Evolutionary conservation across 2,888 invertebrate genomes (phyloP).

Genomic region (Drosophila subquinaria): DNA sequence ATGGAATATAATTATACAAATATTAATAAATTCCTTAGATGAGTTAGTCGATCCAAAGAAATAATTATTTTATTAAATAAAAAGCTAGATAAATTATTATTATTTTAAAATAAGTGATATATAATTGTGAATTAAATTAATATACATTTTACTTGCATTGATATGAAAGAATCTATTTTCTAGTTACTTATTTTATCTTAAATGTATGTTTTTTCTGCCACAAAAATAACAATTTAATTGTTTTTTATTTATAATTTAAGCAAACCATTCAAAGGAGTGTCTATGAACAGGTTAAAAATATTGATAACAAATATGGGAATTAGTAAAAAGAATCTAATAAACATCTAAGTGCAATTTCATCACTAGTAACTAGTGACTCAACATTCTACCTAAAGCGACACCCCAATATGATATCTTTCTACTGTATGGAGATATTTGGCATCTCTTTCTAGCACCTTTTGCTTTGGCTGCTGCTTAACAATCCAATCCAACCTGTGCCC

Average conservation of each 20-base stretch:
- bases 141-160: too few species aligned
- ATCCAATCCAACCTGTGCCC: constrained; percentile 67
- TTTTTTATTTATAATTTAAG: too few species aligned
- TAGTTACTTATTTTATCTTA: too few species aligned
- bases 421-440: background rate
- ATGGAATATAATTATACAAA: background rate
- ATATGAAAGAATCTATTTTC: too few species aligned
- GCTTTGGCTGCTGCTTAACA: constrained; percentile 67
- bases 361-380: background rate
- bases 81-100: background rate
- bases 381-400: background rate
- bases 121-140: too few species aligned
- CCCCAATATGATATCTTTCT: background rate
- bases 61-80: background rate
- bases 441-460: constrained; percentile 27
- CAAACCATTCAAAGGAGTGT: background rate
- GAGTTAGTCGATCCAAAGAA: background rate
- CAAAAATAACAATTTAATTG: too few species aligned
- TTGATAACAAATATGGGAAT: background rate
- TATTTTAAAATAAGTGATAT: too few species aligned
- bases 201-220: too few species aligned
- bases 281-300: background rate
- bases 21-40: background rate
- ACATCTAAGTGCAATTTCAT: background rate
- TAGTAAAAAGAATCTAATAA: background rate